Conservation (phyloP, 2,888 invertebrate species). For the Hydrotaea diabolus region DNA sequence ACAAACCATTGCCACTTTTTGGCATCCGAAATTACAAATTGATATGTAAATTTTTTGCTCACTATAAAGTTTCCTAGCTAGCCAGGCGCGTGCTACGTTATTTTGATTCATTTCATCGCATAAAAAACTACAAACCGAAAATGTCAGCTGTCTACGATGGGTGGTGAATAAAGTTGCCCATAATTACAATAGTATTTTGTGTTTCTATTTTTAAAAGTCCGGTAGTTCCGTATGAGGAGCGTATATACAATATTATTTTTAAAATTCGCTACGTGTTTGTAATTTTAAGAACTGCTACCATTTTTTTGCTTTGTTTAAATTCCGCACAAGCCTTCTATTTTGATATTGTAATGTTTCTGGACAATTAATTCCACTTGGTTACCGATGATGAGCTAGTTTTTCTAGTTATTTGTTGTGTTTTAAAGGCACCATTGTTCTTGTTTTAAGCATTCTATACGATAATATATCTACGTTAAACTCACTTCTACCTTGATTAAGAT, state of each 20-base stretch:
- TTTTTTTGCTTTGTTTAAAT: not conserved
- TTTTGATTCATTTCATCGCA: not conserved
- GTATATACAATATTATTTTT: not conserved
- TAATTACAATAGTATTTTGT: not conserved
- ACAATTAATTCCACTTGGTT: not conserved
- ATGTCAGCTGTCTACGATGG: not conserved
- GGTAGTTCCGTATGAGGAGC: slow-evolving; percentile 29
- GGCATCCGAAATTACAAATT: slow-evolving; percentile 27
- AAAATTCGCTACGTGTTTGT: not conserved
- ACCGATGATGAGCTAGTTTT: too few species aligned
- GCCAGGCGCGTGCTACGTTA: slow-evolving; percentile 25
- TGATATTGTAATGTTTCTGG: not conserved
- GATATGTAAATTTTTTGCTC: slow-evolving; percentile 19
- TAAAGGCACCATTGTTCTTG: too few species aligned
- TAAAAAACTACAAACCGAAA: not conserved
- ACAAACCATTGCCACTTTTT: not conserved
- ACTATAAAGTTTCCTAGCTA: slow-evolving; percentile 18
- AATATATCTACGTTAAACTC: too few species aligned
- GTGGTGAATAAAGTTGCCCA: slow-evolving; percentile 12
- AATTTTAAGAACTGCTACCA: not conserved
- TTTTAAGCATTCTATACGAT: too few species aligned
- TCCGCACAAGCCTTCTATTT: not conserved
- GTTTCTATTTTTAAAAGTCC: slow-evolving; percentile 1
- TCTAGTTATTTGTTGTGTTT: too few species aligned
- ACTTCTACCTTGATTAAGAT: too few species aligned